Percentiles rank a stretch among this genome's conserved stretches.
phyloP scores from a whole-genome alignment of 30 jellyfish, hydroid and myxozoan species.

The Pseudorhiza aurosa region DNA sequence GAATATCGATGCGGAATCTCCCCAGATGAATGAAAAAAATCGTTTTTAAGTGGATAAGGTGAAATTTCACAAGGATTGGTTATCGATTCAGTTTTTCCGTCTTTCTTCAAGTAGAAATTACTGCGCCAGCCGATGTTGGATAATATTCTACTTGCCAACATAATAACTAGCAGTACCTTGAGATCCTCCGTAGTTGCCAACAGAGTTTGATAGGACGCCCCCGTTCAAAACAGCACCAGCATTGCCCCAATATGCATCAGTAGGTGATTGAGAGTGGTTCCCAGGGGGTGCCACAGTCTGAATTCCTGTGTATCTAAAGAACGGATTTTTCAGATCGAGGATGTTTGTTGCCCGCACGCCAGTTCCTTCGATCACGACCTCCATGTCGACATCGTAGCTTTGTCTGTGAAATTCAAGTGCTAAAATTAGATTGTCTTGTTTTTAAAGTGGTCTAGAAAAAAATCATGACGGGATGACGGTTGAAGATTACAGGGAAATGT shows the following conservation, averaged over 20 bases:
- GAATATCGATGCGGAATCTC: too few species aligned
- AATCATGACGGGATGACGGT: too few species aligned
- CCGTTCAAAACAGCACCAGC: conserved; percentile 93
- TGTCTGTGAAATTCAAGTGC: conserved; percentile 75
- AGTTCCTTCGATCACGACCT: conserved; percentile 90
- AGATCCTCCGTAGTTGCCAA: conserved; percentile 64
- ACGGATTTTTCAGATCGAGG: conserved; percentile 93
- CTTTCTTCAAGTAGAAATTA: too few species aligned
- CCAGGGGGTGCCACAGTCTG: conserved; percentile 93
- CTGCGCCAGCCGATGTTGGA: too few species aligned
- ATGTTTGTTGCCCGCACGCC: conserved; percentile 90
- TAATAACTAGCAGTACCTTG: conserved; percentile 66
- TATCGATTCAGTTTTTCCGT: too few species aligned
- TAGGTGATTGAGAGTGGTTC: conserved; percentile 84
- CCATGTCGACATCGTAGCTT: conserved; percentile 98
- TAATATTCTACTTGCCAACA: neutral
- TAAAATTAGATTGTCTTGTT: too few species aligned
- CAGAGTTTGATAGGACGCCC: conserved; percentile 70
- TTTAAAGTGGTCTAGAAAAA: too few species aligned
- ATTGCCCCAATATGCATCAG: conserved; percentile 96
- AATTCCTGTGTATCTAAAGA: conserved; percentile 95
- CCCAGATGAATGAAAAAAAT: too few species aligned
- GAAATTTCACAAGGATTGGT: too few species aligned
- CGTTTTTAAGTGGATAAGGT: too few species aligned
- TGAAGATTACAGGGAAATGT: too few species aligned